A percentile compares a stretch with the other conserved stretches of the same genome.
These are phyloP conservation scores for Cassiopea andromeda DNA, from an alignment of 30 jellyfish, hydroid and myxozoan genomes.

Conservation along the genomic window DNA sequence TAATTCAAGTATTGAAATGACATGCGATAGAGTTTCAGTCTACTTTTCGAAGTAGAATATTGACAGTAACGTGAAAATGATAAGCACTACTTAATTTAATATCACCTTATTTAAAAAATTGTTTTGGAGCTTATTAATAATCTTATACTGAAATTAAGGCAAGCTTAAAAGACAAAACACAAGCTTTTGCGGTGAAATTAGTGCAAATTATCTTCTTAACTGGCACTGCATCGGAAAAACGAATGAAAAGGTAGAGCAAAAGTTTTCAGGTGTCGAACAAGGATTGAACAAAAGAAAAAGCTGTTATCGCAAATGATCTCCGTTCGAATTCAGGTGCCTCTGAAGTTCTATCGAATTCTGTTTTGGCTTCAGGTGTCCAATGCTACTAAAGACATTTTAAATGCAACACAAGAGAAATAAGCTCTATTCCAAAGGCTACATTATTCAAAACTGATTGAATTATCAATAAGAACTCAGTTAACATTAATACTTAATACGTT, in stretches of 20 bases:
- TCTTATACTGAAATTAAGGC: neutral
- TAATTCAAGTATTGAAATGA: slow-evolving; percentile 3
- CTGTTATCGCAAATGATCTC: neutral
- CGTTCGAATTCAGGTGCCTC: slow-evolving; percentile 14
- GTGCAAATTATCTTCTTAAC: neutral
- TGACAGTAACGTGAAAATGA: neutral
- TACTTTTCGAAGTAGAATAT: neutral
- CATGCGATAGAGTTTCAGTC: slow-evolving; percentile 34
- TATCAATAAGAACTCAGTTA: neutral
- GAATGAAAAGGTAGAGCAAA: neutral
- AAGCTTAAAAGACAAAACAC: slow-evolving; percentile 2
- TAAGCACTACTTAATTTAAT: neutral
- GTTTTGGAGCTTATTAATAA: slow-evolving; percentile 7
- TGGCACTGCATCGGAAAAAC: neutral
- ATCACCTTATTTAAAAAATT: neutral
- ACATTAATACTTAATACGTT: neutral
- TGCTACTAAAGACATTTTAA: neutral
- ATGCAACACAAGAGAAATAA: slow-evolving; percentile 3
- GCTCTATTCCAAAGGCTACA: neutral
- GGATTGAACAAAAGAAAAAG: neutral
- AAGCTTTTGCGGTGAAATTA: neutral
- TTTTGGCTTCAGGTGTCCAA: slow-evolving; percentile 3
- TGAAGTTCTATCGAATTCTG: neutral
- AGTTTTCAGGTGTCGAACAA: slow-evolving; percentile 2
- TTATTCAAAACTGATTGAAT: neutral